These are phyloP conservation scores for Rhabdornis inornatus DNA, from an alignment of 2,113 vertebrate species.

Conservation along the genomic window DNA sequence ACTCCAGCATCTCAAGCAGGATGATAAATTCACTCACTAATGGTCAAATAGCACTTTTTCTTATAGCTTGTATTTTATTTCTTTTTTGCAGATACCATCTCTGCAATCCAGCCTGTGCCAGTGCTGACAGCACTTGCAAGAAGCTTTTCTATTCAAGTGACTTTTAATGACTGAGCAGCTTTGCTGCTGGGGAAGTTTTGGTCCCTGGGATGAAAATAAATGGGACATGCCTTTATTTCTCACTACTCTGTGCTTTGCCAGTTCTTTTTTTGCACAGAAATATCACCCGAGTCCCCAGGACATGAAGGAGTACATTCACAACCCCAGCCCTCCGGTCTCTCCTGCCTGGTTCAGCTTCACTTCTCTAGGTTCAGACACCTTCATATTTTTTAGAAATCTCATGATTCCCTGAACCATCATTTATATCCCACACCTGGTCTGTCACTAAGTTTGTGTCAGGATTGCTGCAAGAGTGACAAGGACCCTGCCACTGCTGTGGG, in stretches of 20 bases:
- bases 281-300: not conserved
- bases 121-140: not conserved
- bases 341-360: not conserved
- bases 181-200: not conserved
- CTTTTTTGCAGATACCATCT: not conserved
- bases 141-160: not conserved
- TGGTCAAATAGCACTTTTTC: constrained; percentile 13
- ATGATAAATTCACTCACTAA: constrained; percentile 34
- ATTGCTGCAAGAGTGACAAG: not conserved
- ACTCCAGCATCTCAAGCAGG: not conserved
- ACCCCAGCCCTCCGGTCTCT: not conserved
- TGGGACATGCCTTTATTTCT: not conserved
- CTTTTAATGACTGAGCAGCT: not conserved
- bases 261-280: not conserved
- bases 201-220: not conserved
- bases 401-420: not conserved
- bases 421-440: not conserved
- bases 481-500: not conserved
- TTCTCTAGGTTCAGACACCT: not conserved
- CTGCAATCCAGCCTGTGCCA: not conserved
- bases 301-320: not conserved
- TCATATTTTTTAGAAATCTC: not conserved
- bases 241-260: not conserved
- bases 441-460: not conserved
- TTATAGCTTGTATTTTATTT: not conserved